phyloP scores from a whole-genome alignment of 2,113 vertebrate species.

The Brienomyrus brachyistius region DNA sequence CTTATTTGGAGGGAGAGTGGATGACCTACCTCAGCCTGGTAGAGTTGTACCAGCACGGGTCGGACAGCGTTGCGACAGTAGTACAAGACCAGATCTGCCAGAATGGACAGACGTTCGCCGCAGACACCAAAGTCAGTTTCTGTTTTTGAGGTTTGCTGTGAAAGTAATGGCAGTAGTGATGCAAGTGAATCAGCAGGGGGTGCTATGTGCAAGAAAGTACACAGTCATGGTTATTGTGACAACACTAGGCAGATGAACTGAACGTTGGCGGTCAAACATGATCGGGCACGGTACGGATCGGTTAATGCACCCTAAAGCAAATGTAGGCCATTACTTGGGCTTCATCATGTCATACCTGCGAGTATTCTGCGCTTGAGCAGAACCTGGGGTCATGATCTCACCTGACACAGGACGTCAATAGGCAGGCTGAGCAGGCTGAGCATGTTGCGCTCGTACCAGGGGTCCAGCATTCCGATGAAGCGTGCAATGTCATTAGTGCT shows the following conservation, averaged over 20 bases:
- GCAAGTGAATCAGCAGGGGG: not conserved
- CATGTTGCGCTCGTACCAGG: conserved; percentile 91
- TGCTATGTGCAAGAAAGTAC: not conserved
- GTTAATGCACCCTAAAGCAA: not conserved
- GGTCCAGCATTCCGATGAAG: conserved; percentile 90
- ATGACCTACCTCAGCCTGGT: conserved; percentile 79
- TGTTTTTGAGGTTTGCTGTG: conserved; percentile 67
- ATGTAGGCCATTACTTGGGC: not conserved
- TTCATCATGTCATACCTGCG: not conserved
- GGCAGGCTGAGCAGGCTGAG: conserved; percentile 81
- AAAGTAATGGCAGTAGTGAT: not conserved
- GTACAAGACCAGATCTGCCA: conserved; percentile 89
- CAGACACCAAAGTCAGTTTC: conserved; percentile 57
- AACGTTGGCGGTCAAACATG: not conserved
- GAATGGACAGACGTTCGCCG: conserved; percentile 73
- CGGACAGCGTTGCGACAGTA: conserved; percentile 80
- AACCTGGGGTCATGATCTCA: conserved; percentile 34
- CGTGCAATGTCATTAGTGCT: conserved; percentile 88
- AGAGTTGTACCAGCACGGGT: conserved; percentile 82
- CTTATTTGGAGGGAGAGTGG: not conserved
- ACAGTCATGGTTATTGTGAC: not conserved
- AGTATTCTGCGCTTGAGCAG: not conserved
- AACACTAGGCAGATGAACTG: not conserved
- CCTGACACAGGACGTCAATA: conserved; percentile 79
- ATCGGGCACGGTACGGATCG: too few relatives aligned